A percentile compares a stretch with the other conserved stretches of the same genome.
Evolutionary conservation across 2,113 vertebrate genomes (phyloP).

Genomic region (Erythrolamprus reginae): DNA sequence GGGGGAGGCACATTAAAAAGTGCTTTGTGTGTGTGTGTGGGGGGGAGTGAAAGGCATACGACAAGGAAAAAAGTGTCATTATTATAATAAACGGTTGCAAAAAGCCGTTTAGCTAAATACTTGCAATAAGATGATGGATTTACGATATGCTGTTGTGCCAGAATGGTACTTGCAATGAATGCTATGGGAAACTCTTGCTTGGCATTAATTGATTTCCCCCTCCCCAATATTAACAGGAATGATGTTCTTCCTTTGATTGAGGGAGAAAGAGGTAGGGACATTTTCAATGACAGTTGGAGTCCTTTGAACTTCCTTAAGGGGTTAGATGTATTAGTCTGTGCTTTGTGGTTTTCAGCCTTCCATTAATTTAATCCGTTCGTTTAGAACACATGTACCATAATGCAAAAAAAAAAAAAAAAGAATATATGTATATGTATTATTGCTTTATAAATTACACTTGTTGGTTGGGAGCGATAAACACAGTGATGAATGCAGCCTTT

Average conservation of each 20-base stretch:
- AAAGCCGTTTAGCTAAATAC: background rate
- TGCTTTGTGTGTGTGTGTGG: background rate
- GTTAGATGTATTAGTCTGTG: slow-evolving; percentile 56
- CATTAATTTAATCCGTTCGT: slow-evolving; percentile 72
- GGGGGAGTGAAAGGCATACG: background rate
- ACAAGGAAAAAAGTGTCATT: background rate
- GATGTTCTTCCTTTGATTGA: slow-evolving; percentile 16
- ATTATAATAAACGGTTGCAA: background rate
- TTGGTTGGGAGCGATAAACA: slow-evolving; percentile 73
- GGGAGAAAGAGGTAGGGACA: slow-evolving; percentile 32
- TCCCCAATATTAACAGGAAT: slow-evolving; percentile 20
- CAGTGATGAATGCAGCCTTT: slow-evolving; percentile 75
- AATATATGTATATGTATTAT: slow-evolving; percentile 62
- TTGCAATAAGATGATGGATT: background rate
- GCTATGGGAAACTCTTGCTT: background rate
- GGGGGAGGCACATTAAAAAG: background rate
- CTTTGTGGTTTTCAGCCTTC: slow-evolving; percentile 37
- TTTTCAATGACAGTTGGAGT: slow-evolving; percentile 48
- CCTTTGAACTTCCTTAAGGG: slow-evolving; percentile 56
- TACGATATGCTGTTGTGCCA: fast-evolving
- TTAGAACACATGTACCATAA: slow-evolving; percentile 68
- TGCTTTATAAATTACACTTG: slow-evolving; percentile 77
- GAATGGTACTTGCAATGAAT: background rate
- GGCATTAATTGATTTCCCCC: slow-evolving; percentile 34
- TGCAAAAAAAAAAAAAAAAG: slow-evolving; percentile 48